Conservation (phyloP, 2,113 vertebrate genomes). For the Pelusios castaneus region DNA sequence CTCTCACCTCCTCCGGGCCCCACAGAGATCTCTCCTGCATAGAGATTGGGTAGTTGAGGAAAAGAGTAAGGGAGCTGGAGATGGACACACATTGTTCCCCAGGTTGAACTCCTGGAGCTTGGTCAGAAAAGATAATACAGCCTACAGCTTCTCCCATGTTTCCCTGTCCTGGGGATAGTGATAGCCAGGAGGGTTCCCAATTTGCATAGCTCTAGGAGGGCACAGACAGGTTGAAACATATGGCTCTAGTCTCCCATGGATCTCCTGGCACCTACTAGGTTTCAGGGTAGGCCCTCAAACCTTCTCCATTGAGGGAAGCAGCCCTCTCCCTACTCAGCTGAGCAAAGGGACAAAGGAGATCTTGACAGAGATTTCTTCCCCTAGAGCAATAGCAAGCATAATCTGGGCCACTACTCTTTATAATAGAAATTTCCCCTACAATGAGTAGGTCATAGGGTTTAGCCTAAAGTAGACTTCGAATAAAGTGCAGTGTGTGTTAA, state of each 20-base stretch:
- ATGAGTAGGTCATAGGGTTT: slow-evolving; percentile 6
- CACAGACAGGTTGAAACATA: background rate
- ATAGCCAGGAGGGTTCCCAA: background rate
- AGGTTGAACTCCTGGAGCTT: background rate
- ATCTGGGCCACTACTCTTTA: background rate
- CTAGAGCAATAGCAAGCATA: background rate
- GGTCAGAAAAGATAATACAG: background rate
- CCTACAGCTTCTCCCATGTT: background rate
- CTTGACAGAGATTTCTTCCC: background rate
- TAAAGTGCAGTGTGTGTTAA: slow-evolving; percentile 63
- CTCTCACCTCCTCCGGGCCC: background rate
- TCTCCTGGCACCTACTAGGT: background rate
- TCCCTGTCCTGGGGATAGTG: background rate
- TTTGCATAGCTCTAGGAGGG: background rate
- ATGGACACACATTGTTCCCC: background rate
- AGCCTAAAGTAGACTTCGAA: slow-evolving; percentile 50
- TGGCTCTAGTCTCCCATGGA: background rate
- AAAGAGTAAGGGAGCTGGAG: background rate
- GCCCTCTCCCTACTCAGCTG: background rate
- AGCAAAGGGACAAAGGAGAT: background rate
- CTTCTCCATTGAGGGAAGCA: background rate
- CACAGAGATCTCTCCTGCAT: background rate
- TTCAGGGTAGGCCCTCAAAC: background rate
- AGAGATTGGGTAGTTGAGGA: background rate
- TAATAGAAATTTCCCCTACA: slow-evolving; percentile 32